Evolutionary conservation across 2,888 invertebrate species (phyloP), one percentile per base, ranked within the genome.

Genomic region (Miltochrista miniata): DNA sequence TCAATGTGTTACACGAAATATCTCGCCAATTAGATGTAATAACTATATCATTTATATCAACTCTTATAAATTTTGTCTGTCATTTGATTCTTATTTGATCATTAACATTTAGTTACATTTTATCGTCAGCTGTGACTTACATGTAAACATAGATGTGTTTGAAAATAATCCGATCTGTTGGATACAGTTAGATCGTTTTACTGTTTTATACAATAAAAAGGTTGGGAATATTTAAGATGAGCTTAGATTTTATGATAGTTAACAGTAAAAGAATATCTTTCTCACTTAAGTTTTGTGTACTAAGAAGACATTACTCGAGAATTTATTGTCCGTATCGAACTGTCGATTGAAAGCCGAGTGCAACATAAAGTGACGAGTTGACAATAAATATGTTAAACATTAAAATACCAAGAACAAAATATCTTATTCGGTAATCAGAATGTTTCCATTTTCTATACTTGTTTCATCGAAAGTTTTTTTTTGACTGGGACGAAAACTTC

Each of bases 1-100:
- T 65, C 52, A 53, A 56, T 54, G 61, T 71, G 70, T 74, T 65
- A 63, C 60, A 68, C 50, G 45, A 64, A 66, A 72, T 64, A 61
- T 51, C 60, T 56, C 49, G 63, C 68, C 79, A 83, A 86, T 86
- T 84, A 85, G 74, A 67, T 64, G 68, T 68, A 72, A 81, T 74
- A 74, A 72, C 75, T 81, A 72, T 80, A 83, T 84, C 76, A 70
- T 65, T 67, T 61, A 62, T 65, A 69, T 61, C 70, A 54, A 53
- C 56, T 51, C 54, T 47, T 63, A 53, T 52, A 61, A 54, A 54
- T 55, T 53, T 57, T 56, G 62, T 67, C 51, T 46, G 72, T 51
- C 47, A 71, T 45, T 44, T 33, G 61, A 65, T 71, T 71, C 50
- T 64, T 58, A 54, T 65, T 54, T 44, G 53, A 60, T 51, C 51